A percentile compares a stretch with the other conserved stretches of the same genome.
Conservation (phyloP, 2,888 invertebrate genomes). For the Aleiodes testaceus region DNA sequence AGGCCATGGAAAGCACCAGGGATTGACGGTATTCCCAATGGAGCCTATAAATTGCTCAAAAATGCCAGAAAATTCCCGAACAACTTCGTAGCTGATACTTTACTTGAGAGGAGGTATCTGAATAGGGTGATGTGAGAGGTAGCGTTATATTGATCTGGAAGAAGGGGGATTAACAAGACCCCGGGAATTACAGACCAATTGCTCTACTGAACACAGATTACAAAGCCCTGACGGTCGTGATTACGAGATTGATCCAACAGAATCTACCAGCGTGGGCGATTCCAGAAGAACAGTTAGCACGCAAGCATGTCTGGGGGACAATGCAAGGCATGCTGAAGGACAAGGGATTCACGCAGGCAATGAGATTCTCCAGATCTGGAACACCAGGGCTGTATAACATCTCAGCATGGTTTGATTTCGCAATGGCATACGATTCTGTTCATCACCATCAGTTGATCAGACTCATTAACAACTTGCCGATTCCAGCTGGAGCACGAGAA, state of each 20-base stretch:
- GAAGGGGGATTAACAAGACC: constrained; percentile 48
- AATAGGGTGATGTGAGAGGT: constrained; percentile 54
- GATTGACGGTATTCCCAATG: too few relatives aligned
- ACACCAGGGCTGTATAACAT: too few relatives aligned
- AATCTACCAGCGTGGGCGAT: constrained; percentile 37
- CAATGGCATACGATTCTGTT: neutral
- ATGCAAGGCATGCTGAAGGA: constrained; percentile 53
- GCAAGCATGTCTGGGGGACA: constrained; percentile 53
- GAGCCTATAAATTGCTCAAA: too few relatives aligned
- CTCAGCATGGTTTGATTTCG: too few relatives aligned
- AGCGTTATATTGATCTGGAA: constrained; percentile 53
- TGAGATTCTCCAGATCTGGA: too few relatives aligned
- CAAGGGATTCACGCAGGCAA: too few relatives aligned
- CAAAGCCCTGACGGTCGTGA: constrained; percentile 51
- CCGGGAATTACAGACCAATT: constrained; percentile 54
- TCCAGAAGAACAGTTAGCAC: constrained; percentile 42
- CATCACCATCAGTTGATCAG: neutral
- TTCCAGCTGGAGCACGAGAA: neutral
- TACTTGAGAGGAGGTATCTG: too few relatives aligned
- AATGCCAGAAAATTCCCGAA: too few relatives aligned
- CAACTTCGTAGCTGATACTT: too few relatives aligned
- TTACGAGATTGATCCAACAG: constrained; percentile 37
- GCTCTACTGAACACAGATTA: constrained; percentile 55
- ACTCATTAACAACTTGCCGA: neutral
- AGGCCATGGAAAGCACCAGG: too few relatives aligned